Evolutionary conservation across 2,113 vertebrate genomes (phyloP), one percentile per base, ranked within the genome.

Genomic region (sheep (Ovis aries)): DNA sequence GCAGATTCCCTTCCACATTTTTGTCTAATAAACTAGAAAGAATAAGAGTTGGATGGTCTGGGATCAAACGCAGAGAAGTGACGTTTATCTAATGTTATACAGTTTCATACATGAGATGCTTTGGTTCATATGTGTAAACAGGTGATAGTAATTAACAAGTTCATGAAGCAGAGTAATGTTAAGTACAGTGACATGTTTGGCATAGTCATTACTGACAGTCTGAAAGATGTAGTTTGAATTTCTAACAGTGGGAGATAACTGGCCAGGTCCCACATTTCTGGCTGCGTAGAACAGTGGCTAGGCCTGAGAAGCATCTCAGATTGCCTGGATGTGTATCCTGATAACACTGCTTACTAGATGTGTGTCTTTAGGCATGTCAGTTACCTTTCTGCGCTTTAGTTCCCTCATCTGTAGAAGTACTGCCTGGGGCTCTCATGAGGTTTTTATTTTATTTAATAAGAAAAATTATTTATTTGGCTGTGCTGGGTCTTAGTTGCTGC

Each of bases 21-120:
- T 97, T 91, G 52, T 90, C 53, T 64, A 52, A 88, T 93, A 81
- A 93, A 74, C 25, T 62, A 52, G 85, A 93, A 78, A 96, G 88
- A 92, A 50, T 78, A 88, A 84, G 36, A 81, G 25, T 81, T 74
- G 84, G 11, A 52, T 55, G 11, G 36, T 92, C 36, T 94, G 43
- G 64, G 67, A 80, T 59, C 6, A 36, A 95, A 80, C 64, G 55
- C 19, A 71, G 77, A 83, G 90, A 92, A 90, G 62, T 81, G 83
- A 67, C 15, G 55, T 85, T 93, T 93, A 25, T 71, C 11, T 74
- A 84, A 94, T 67, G 14, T 64, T 97, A 71, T 52, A 64, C 93
- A 95, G 29, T 83, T 81, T 52, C 17, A 87, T 23, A 21, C 40
- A 21, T n/a, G 27, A 45, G 60, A 36, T 19, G 81, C 71, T 64